These are phyloP conservation scores for Lordiphosa clarofinis DNA, from an alignment of 1,140 invertebrate genomes.

Conservation along the genomic window DNA sequence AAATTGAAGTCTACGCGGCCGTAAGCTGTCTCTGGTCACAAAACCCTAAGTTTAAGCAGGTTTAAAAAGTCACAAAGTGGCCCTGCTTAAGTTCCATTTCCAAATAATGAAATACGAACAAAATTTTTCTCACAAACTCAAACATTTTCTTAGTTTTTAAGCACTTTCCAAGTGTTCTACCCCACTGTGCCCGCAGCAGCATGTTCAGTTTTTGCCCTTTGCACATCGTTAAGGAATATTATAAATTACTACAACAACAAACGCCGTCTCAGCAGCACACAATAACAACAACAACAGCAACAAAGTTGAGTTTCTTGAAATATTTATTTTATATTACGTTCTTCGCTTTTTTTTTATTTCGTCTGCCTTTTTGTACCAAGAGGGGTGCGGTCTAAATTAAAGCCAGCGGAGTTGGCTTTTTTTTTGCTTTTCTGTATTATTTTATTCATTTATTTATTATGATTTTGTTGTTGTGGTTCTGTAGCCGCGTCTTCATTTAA, in stretches of 20 bases:
- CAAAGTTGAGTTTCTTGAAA: conserved; percentile 59
- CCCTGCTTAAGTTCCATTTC: too few relatives aligned
- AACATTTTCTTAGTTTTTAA: too few relatives aligned
- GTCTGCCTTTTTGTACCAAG: conserved; percentile 22
- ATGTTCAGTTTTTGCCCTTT: conserved; percentile 71
- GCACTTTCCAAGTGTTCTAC: background rate
- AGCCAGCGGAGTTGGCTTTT: too few relatives aligned
- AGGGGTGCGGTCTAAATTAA: conserved; percentile 73
- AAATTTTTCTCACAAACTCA: too few relatives aligned
- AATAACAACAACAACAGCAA: conserved; percentile 35
- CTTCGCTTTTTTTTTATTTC: conserved; percentile 35
- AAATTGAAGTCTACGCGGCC: too few relatives aligned
- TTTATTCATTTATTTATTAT: conserved; percentile 77
- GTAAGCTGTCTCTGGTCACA: too few relatives aligned
- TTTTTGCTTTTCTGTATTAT: conserved; percentile 51
- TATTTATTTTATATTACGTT: conserved; percentile 77
- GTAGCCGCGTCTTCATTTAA: conserved; percentile 65
- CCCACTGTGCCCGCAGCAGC: conserved; percentile 47
- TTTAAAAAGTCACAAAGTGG: too few relatives aligned
- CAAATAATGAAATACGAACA: too few relatives aligned
- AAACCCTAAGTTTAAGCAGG: too few relatives aligned
- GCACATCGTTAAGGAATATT: conserved; percentile 79
- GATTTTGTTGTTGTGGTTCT: conserved; percentile 37
- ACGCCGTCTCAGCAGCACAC: conserved; percentile 25
- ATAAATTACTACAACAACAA: conserved; percentile 77